phyloP scores from a whole-genome alignment of 2,888 invertebrate genomes.

The Callimorpha dominula region DNA sequence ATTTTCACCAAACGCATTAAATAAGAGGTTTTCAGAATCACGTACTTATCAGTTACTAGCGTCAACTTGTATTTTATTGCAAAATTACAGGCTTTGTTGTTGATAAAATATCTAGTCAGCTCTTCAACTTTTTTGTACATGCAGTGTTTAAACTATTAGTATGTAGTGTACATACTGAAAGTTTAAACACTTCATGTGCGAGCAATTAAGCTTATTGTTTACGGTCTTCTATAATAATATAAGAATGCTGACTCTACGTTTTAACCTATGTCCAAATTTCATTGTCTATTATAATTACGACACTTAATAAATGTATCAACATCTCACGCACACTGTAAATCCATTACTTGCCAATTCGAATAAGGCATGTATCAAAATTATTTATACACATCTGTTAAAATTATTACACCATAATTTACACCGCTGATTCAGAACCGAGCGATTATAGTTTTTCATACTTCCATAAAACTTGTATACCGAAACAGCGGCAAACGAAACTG shows the following conservation, averaged over 20 bases:
- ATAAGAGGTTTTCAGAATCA: no score
- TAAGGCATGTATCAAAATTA: not conserved
- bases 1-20: no score
- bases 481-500: slow-evolving; percentile 35
- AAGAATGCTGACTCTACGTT: no score
- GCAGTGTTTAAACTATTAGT: not conserved
- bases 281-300: no score
- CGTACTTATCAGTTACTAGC: no score
- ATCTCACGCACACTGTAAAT: not conserved
- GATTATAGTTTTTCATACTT: not conserved
- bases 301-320: not conserved
- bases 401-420: not conserved
- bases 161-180: no score
- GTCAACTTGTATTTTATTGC: no score
- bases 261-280: no score
- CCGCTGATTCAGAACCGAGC: not conserved
- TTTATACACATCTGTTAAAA: not conserved
- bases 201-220: no score
- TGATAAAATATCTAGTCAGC: no score
- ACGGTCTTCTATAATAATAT: not conserved
- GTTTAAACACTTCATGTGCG: no score
- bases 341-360: not conserved
- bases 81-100: no score
- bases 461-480: slow-evolving; percentile 26
- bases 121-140: not conserved